Conservation (phyloP, 2,888 invertebrate genomes). For the Pseudolycoriella hygida region DNA sequence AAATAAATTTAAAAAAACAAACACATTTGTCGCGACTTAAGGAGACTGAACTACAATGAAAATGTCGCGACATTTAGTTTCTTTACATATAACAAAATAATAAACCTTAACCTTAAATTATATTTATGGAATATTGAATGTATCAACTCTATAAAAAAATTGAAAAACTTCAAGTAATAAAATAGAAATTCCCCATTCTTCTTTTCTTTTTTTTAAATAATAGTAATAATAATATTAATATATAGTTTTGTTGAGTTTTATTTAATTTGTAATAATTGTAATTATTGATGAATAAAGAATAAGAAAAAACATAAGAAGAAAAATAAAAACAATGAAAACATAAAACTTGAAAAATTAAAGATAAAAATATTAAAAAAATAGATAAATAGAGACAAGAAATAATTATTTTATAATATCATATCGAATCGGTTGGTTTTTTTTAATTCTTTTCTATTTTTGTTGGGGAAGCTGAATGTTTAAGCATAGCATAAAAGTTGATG, state of each 20-base stretch:
- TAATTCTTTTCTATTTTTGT: too few relatives aligned
- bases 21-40: conserved; percentile 7
- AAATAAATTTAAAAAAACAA: background rate
- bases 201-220: too few relatives aligned
- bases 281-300: conserved; percentile 2
- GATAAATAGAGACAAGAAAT: too few relatives aligned
- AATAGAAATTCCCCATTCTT: background rate
- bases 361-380: background rate
- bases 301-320: background rate
- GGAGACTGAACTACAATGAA: conserved; percentile 14
- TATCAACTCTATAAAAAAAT: conserved; percentile 4
- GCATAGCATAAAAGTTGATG: too few relatives aligned
- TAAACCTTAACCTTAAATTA: background rate
- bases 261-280: conserved; percentile 6
- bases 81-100: background rate
- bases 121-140: conserved; percentile 2
- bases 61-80: conserved; percentile 8
- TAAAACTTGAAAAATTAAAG: background rate
- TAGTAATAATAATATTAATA: background rate
- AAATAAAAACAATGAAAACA: background rate
- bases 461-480: too few relatives aligned
- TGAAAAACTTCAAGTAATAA: background rate
- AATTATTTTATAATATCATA: too few relatives aligned
- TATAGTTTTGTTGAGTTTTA: conserved; percentile 5
- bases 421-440: too few relatives aligned